Evolutionary conservation across 2,888 invertebrate species (phyloP).

Genomic region (Caenorhabditis sp.): DNA sequence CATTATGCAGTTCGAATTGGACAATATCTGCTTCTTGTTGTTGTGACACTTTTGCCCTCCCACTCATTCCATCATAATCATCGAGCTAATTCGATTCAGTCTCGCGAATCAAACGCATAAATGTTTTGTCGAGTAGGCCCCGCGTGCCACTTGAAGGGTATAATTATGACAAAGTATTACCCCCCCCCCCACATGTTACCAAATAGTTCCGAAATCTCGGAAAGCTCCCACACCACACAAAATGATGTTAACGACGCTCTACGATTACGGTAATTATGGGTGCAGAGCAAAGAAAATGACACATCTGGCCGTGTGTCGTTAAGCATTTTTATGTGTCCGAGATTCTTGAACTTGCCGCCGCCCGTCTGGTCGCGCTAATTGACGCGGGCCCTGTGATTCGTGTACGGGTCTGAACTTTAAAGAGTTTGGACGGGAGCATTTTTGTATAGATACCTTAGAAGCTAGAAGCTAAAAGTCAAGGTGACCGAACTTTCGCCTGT

Average conservation of each 20-base stretch:
- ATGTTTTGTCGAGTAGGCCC: constrained; percentile 28
- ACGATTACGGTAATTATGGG: constrained; percentile 51
- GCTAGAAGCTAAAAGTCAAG: no score
- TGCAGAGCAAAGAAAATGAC: neutral
- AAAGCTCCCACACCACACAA: neutral
- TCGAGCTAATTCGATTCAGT: constrained; percentile 25
- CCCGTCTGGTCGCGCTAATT: neutral
- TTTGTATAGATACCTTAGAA: no score
- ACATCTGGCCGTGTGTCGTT: constrained; percentile 41
- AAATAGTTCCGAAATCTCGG: neutral
- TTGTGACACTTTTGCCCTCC: neutral
- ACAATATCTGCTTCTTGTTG: neutral
- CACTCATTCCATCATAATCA: constrained; percentile 27
- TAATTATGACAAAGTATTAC: constrained; percentile 40
- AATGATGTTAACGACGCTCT: constrained; percentile 23
- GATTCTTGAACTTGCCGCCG: constrained; percentile 34
- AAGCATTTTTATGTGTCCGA: constrained; percentile 37
- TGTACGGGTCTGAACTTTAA: neutral
- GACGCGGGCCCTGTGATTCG: neutral
- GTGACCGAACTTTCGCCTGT: no score
- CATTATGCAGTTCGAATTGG: no score
- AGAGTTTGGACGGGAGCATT: no score
- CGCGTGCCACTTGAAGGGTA: constrained; percentile 11
- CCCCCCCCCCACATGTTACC: neutral
- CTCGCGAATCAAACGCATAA: constrained; percentile 14